Evolutionary conservation across 2,888 invertebrate genomes (phyloP), one percentile per base, ranked within the genome.

Genomic region (Noctua fimbriata): DNA sequence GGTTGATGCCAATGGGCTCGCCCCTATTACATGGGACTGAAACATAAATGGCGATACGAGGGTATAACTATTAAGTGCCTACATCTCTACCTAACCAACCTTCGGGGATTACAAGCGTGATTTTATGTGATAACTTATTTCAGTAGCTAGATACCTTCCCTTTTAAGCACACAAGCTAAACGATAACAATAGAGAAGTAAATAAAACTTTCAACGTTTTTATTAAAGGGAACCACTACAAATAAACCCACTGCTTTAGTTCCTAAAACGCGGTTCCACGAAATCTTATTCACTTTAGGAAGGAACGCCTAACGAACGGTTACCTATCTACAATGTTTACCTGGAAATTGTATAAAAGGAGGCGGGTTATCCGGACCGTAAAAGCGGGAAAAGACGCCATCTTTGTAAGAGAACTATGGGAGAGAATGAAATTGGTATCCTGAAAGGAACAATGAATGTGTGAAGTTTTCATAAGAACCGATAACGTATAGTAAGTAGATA

Each of bases 321-420:
- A 67, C 67, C 44, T 67, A 81, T 75, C 63, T 36, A n/a, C 49
- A 69, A 76, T 81, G 73, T 76, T 73, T 85, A 80, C 75, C 72
- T 73, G 44, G 73, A 47, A 74, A 77, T 60, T 76, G 76, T 78
- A n/a, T 55, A 63, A 65, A 67, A 71, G 28, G 63, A 70, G 21
- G 32, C 21, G 41, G 28, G 41, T 66, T 80, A 72, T 75, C 74
- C 52, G 73, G 74, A 73, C 76, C 71, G 69, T 79, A 60, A 78
- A 77, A 44, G 69, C 18, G 74, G 63, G 32, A 55, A 74, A 83
- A 73, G 73, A 21, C 44, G 44, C 72, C 73, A 82, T 75, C 36
- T 78, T 76, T 85, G 49, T 74, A 14, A 28, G 69, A 36, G 4
- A 81, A 70, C 41, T 79, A 66, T 52, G 21, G 32, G 44, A 65